Evolutionary conservation across 2,113 vertebrate species (phyloP).

Genomic region (Noctilio leporinus): DNA sequence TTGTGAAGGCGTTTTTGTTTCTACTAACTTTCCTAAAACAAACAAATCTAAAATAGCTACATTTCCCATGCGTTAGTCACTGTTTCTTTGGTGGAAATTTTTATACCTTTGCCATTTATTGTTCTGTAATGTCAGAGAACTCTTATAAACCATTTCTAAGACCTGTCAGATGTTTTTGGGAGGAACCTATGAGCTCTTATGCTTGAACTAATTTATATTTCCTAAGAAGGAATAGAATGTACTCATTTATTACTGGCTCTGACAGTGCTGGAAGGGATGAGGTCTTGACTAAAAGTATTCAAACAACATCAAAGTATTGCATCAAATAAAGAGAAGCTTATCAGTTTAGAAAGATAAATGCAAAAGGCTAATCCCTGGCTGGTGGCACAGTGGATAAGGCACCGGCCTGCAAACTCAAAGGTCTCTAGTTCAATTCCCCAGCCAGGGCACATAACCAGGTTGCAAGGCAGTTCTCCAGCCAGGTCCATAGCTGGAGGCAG

Average conservation of each 20-base stretch:
- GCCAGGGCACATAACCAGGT: too few species aligned
- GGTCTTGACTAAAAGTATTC: neutral
- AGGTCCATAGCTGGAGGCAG: too few species aligned
- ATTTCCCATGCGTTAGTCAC: neutral
- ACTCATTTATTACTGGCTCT: neutral
- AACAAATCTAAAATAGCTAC: neutral
- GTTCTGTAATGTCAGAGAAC: neutral
- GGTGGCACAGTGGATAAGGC: too few species aligned
- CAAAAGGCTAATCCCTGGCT: neutral
- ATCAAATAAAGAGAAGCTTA: neutral
- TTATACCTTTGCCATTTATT: neutral
- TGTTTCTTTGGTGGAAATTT: neutral
- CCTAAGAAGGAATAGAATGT: neutral
- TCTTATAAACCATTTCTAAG: constrained; percentile 7
- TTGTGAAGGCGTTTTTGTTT: neutral
- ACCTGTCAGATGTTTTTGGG: neutral
- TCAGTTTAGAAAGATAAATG: neutral
- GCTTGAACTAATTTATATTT: constrained; percentile 12
- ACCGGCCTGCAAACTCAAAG: too few species aligned
- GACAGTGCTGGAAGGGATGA: neutral
- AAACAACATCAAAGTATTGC: neutral
- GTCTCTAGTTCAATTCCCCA: too few species aligned
- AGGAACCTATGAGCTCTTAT: neutral
- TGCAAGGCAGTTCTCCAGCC: too few species aligned
- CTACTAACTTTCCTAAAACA: neutral